phyloP scores from a whole-genome alignment of 2,888 invertebrate species.

The Euzophera pinguis region DNA sequence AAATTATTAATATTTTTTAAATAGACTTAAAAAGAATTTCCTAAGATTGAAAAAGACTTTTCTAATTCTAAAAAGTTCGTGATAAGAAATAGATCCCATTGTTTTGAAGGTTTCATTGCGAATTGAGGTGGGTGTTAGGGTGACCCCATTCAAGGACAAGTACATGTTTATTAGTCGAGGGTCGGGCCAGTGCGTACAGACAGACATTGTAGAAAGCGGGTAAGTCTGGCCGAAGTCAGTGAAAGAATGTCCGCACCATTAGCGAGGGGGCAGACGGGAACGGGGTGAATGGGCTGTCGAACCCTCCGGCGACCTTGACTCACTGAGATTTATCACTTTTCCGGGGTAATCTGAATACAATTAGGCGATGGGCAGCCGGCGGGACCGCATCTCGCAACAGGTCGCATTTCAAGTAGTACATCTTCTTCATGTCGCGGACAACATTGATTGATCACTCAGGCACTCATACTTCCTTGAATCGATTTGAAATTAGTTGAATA shows the following conservation, averaged over 20 bases:
- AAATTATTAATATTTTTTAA: too few relatives aligned
- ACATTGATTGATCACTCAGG: conserved; percentile 11
- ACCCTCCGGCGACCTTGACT: conserved; percentile 76
- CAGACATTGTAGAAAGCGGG: conserved; percentile 34
- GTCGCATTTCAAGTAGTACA: conserved; percentile 38
- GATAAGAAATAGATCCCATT: neutral
- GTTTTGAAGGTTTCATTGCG: neutral
- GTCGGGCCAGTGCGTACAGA: conserved; percentile 44
- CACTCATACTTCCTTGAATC: neutral
- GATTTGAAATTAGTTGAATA: too few relatives aligned
- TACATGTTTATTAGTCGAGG: conserved; percentile 30
- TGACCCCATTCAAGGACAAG: conserved; percentile 23
- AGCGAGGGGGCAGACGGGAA: conserved; percentile 66
- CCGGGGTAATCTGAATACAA: conserved; percentile 75
- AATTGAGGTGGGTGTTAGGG: neutral
- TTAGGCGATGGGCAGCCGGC: conserved; percentile 63
- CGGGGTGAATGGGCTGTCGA: conserved; percentile 75
- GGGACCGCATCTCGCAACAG: conserved; percentile 56
- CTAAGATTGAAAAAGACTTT: neutral
- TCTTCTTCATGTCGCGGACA: conserved; percentile 18
- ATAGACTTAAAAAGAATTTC: too few relatives aligned
- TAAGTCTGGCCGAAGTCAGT: conserved; percentile 56
- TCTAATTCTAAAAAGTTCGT: neutral
- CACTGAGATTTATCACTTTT: conserved; percentile 72
- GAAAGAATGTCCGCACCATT: conserved; percentile 74